Evolutionary conservation across 2,113 vertebrate species (phyloP).

Genomic region (Promerops cafer): DNA sequence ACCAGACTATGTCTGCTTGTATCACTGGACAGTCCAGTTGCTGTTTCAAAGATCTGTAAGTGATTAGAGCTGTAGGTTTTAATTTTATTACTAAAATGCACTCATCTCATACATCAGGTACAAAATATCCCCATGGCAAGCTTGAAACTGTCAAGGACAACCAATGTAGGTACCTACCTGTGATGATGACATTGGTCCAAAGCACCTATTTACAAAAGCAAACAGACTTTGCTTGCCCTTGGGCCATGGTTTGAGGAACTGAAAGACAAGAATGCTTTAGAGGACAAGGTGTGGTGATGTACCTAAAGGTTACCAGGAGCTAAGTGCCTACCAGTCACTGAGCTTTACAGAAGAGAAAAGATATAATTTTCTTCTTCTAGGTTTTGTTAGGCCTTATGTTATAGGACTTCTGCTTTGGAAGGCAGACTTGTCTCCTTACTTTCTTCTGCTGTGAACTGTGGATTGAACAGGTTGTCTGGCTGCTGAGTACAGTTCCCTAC

Average conservation of each 20-base stretch:
- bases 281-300: neutral
- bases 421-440: neutral
- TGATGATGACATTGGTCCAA: neutral
- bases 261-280: neutral
- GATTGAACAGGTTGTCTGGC: neutral
- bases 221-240: neutral
- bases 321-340: neutral
- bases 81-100: neutral
- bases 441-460: neutral
- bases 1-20: neutral
- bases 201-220: neutral
- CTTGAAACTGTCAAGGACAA: rapidly evolving
- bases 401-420: neutral
- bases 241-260: neutral
- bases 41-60: neutral
- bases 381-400: neutral
- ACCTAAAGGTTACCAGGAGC: neutral
- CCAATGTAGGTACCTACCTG: neutral
- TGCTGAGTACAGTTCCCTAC: neutral
- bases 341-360: neutral
- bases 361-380: neutral
- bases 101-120: neutral
- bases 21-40: neutral
- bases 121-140: neutral
- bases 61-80: neutral